Conservation (phyloP, 1,140 invertebrate genomes). For the Venturia canescens region DNA sequence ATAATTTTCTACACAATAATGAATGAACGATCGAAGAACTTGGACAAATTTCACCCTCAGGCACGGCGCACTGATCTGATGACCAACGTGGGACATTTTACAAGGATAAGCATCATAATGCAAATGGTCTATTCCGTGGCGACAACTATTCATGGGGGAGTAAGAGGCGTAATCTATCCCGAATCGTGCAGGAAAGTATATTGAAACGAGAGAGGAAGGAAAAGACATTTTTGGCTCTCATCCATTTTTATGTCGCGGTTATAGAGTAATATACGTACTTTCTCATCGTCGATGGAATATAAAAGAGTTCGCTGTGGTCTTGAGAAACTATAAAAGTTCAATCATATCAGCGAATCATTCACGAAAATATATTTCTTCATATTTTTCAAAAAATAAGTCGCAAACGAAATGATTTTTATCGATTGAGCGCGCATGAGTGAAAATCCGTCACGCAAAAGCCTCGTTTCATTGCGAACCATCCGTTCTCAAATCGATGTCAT, state of each 20-base stretch:
- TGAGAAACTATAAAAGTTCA: conserved; percentile 13
- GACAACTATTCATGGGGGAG: not conserved
- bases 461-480: too few species aligned
- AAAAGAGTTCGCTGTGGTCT: not conserved
- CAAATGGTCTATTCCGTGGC: not conserved
- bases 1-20: not conserved
- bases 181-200: not conserved
- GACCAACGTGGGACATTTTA: not conserved
- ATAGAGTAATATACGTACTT: conserved; percentile 23
- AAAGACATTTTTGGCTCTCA: conserved; percentile 18
- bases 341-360: conserved; percentile 20
- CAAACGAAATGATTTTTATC: too few species aligned
- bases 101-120: not conserved
- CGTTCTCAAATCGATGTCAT: too few species aligned
- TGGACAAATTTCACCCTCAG: not conserved
- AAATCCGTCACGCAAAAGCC: too few species aligned
- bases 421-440: too few species aligned
- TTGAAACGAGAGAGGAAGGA: not conserved
- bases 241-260: conserved; percentile 22
- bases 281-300: conserved; percentile 25
- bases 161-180: not conserved
- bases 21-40: not conserved
- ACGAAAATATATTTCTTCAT: not conserved
- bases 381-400: not conserved
- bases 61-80: not conserved